These are phyloP conservation scores for Mizuhopecten yessoensis DNA, from an alignment of 1,140 invertebrate species.

Conservation along the genomic window DNA sequence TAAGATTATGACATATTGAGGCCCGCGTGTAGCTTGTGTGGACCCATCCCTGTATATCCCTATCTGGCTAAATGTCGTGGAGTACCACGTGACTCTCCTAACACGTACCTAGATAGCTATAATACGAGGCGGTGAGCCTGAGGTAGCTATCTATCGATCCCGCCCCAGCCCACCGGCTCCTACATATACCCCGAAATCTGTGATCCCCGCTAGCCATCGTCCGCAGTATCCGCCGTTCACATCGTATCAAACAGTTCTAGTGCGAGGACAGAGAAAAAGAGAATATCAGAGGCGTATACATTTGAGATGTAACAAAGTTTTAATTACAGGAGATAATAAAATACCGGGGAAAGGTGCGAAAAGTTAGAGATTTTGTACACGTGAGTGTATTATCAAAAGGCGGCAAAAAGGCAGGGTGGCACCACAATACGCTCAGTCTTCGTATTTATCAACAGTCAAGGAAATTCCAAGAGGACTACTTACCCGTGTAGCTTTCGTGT, in stretches of 20 bases:
- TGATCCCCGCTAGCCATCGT: neutral
- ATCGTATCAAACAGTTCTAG: neutral
- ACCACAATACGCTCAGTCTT: too few species aligned
- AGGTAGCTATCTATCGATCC: neutral
- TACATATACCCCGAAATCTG: constrained; percentile 29
- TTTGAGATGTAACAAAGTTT: neutral
- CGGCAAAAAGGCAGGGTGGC: too few species aligned
- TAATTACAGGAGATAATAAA: neutral
- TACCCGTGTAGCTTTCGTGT: too few species aligned
- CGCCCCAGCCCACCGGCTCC: neutral
- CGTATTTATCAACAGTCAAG: too few species aligned
- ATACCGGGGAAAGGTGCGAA: neutral
- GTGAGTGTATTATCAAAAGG: neutral
- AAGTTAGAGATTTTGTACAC: neutral
- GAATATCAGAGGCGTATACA: neutral
- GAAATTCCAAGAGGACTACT: too few species aligned
- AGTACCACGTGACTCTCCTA: neutral
- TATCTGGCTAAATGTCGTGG: neutral
- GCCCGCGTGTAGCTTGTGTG: neutral
- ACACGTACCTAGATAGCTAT: neutral
- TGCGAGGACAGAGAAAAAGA: neutral
- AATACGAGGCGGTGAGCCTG: neutral
- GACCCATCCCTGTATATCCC: neutral
- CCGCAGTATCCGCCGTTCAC: neutral
- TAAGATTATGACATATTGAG: neutral